Conservation (phyloP, 2,888 invertebrate genomes). For the Archips xylosteana region DNA sequence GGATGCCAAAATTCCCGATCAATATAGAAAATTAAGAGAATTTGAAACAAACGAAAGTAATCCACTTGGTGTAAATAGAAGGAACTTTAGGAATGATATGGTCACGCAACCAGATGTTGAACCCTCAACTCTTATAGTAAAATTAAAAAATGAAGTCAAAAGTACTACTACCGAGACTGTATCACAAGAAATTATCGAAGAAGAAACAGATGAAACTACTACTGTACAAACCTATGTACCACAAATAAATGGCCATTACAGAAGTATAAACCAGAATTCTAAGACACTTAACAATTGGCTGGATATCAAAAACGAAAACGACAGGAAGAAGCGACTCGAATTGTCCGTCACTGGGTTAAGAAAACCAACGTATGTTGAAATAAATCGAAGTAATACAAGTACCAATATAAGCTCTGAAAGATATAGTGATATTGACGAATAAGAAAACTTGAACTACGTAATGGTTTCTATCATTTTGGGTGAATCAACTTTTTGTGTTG, state of each 20-base stretch:
- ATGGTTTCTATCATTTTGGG: background rate
- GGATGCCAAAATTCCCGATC: constrained; percentile 74
- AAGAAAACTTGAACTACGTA: background rate
- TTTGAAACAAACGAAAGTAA: constrained; percentile 43
- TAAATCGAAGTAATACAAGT: constrained; percentile 70
- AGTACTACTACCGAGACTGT: constrained; percentile 36
- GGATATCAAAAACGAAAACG: constrained; percentile 59
- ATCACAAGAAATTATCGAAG: constrained; percentile 21
- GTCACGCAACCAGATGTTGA: constrained; percentile 44
- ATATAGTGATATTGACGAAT: constrained; percentile 31
- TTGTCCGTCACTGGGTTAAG: constrained; percentile 61
- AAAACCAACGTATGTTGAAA: constrained; percentile 68
- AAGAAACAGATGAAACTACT: constrained; percentile 46
- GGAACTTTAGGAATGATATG: constrained; percentile 43
- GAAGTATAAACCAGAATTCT: constrained; percentile 64
- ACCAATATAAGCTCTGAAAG: constrained; percentile 45
- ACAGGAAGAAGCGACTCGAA: constrained; percentile 68
- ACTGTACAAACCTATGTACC: constrained; percentile 67
- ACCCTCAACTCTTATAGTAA: constrained; percentile 57
- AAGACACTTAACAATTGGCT: constrained; percentile 57
- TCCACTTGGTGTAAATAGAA: constrained; percentile 48
- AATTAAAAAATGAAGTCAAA: constrained; percentile 58
- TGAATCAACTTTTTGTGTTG: too few species aligned
- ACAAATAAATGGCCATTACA: constrained; percentile 77
- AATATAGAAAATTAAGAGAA: constrained; percentile 57